A percentile compares a stretch with the other conserved stretches of the same genome.
phyloP scores from a whole-genome alignment of 2,888 invertebrate genomes.

The Lucinisca nassula region DNA sequence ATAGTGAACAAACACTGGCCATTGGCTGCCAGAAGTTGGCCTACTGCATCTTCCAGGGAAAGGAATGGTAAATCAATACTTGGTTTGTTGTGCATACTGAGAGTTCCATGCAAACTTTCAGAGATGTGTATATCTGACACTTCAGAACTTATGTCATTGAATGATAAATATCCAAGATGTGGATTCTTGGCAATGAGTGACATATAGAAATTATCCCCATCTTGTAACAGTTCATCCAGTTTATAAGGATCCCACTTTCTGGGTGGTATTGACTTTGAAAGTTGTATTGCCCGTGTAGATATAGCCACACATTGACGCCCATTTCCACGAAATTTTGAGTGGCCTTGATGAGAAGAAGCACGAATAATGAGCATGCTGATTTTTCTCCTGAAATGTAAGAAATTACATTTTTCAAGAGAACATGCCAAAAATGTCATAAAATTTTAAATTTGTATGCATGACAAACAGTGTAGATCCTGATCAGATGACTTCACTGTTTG shows the following conservation, averaged over 20 bases:
- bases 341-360: neutral
- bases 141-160: neutral
- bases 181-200: neutral
- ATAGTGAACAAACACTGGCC: neutral
- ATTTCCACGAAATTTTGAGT: neutral
- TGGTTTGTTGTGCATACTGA: neutral
- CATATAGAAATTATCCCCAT: neutral
- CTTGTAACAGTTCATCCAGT: neutral
- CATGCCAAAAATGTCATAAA: neutral
- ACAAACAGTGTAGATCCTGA: no score
- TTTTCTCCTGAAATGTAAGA: neutral
- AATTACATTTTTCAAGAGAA: neutral
- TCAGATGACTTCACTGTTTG: no score
- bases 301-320: neutral
- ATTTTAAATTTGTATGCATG: no score
- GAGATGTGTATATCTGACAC: neutral
- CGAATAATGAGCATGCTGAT: neutral
- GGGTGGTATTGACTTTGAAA: neutral
- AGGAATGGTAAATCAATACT: neutral
- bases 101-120: conserved; percentile 7
- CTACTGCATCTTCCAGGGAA: neutral
- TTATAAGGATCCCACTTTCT: conserved; percentile 2
- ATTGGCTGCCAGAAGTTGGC: neutral
- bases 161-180: neutral
- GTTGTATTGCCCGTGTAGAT: neutral